A percentile compares a stretch with the other conserved stretches of the same genome.
These are phyloP conservation scores for Amiota minor DNA, from an alignment of 2,888 invertebrate genomes.

Conservation along the genomic window DNA sequence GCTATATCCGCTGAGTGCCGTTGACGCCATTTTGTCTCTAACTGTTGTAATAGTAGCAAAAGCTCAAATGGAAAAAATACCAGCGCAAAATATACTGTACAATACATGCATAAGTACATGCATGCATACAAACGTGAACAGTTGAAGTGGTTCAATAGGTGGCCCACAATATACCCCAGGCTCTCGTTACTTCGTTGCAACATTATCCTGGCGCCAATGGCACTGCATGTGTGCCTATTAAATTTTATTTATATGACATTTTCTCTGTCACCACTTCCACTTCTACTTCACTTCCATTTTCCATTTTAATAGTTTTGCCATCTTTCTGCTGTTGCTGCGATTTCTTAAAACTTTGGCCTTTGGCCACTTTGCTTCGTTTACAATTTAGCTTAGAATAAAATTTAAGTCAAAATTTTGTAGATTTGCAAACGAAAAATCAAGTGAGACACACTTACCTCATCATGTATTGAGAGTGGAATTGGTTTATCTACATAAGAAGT, in stretches of 20 bases:
- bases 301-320: background rate
- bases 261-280: background rate
- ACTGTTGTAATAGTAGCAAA: background rate
- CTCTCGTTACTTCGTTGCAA: background rate
- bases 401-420: background rate
- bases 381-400: too few relatives aligned
- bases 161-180: too few relatives aligned
- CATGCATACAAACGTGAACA: too few relatives aligned
- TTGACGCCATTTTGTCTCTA: constrained; percentile 27
- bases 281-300: background rate
- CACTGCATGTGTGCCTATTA: constrained; percentile 19
- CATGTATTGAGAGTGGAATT: too few relatives aligned
- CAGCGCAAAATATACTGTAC: background rate
- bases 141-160: too few relatives aligned
- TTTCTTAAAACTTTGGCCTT: background rate
- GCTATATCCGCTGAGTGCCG: constrained; percentile 31
- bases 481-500: too few relatives aligned
- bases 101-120: too few relatives aligned
- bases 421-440: too few relatives aligned
- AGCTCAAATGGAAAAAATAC: background rate
- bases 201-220: constrained; percentile 13
- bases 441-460: too few relatives aligned
- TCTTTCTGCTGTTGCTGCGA: background rate
- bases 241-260: constrained; percentile 20
- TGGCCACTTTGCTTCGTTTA: background rate